phyloP scores from a whole-genome alignment of 2,888 invertebrate genomes.

The Cerceris rybyensis region DNA sequence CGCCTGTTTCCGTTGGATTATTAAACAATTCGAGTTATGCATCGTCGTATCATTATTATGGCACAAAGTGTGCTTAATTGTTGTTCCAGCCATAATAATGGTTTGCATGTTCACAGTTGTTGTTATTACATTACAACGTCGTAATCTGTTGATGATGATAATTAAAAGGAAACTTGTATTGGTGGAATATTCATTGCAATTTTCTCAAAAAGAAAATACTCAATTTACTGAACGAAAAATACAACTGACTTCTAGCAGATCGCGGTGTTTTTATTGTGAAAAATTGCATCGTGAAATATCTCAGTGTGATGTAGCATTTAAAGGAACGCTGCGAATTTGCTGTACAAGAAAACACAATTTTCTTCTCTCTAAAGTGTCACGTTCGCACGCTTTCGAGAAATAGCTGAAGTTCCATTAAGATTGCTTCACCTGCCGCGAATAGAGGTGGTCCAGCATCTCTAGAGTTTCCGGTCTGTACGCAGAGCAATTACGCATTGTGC shows the following conservation, averaged over 20 bases:
- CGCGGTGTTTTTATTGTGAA: too few species aligned
- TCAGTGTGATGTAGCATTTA: neutral
- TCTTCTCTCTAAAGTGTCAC: neutral
- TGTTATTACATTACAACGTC: too few species aligned
- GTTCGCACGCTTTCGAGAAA: slow-evolving; percentile 14
- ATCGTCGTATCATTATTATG: too few species aligned
- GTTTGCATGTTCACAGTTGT: too few species aligned
- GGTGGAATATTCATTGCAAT: too few species aligned
- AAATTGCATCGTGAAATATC: neutral
- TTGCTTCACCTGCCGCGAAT: slow-evolving; percentile 19
- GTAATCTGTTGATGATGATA: too few species aligned
- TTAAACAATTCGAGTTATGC: slow-evolving; percentile 1
- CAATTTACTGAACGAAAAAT: too few species aligned
- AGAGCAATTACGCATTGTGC: slow-evolving; percentile 34
- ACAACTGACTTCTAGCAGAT: too few species aligned
- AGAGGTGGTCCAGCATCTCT: slow-evolving; percentile 14
- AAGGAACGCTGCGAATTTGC: neutral
- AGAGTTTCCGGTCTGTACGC: slow-evolving; percentile 21
- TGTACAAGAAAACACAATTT: neutral
- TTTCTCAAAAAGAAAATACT: too few species aligned
- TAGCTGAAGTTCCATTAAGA: slow-evolving; percentile 18
- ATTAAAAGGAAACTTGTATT: too few species aligned
- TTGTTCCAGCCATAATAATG: neutral
- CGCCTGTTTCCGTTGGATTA: slow-evolving; percentile 25
- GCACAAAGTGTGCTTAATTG: neutral